These are phyloP conservation scores for Hanleya hanleyi DNA, from an alignment of 2,888 invertebrate species.

Conservation along the genomic window DNA sequence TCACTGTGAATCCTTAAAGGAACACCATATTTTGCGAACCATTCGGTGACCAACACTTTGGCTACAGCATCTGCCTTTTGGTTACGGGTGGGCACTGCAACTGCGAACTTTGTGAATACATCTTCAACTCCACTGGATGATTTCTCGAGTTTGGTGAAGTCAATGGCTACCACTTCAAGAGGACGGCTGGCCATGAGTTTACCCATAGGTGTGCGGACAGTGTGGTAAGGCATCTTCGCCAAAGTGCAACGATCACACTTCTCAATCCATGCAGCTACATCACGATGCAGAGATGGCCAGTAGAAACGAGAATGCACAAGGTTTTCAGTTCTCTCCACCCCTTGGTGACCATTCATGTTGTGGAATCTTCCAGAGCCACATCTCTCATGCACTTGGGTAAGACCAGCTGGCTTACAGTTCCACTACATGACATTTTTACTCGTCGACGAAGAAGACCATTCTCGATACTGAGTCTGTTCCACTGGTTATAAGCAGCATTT, in stretches of 20 bases:
- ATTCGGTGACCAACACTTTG: slow-evolving; percentile 21
- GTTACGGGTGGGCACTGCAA: slow-evolving; percentile 17
- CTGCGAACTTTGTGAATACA: slow-evolving; percentile 22
- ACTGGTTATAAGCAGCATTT: not conserved
- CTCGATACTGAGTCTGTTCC: not conserved
- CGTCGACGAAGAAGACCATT: not conserved
- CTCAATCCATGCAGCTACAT: not conserved
- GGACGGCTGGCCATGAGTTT: not conserved
- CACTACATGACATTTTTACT: not conserved
- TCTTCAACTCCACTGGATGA: slow-evolving; percentile 14
- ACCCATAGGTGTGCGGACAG: slow-evolving; percentile 6
- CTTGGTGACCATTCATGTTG: slow-evolving; percentile 7
- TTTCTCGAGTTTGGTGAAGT: not conserved
- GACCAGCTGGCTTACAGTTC: slow-evolving; percentile 4
- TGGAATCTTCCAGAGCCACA: not conserved
- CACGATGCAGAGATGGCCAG: not conserved
- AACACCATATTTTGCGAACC: slow-evolving; percentile 32
- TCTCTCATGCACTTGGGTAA: slow-evolving; percentile 3
- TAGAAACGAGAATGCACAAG: not conserved
- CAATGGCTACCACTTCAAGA: not conserved
- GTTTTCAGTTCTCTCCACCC: slow-evolving; percentile 1
- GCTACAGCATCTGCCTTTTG: slow-evolving; percentile 19
- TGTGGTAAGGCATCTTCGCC: not conserved
- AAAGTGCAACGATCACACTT: slow-evolving; percentile 1
- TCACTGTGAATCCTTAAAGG: slow-evolving; percentile 19